These are phyloP conservation scores for Stenodera caucasica DNA, from an alignment of 2,888 invertebrate genomes.

Conservation along the genomic window DNA sequence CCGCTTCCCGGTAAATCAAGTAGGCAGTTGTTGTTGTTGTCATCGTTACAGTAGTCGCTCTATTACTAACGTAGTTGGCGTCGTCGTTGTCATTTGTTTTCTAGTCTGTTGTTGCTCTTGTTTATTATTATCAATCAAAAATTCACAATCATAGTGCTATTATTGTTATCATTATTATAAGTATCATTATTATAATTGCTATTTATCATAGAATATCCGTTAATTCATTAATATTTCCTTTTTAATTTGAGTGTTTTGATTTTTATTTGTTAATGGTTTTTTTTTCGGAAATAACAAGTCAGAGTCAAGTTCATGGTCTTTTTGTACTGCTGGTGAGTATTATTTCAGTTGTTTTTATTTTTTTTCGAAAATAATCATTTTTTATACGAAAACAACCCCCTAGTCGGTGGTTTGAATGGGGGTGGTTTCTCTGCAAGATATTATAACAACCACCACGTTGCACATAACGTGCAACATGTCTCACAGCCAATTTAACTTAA, in stretches of 20 bases:
- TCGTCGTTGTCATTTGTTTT: slow-evolving; percentile 5
- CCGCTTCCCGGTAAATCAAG: slow-evolving; percentile 24
- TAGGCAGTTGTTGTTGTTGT: slow-evolving; percentile 6
- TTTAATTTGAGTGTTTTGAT: not conserved
- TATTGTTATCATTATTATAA: too few relatives aligned
- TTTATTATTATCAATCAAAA: too few relatives aligned
- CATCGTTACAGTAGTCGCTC: not conserved
- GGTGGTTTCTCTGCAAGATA: not conserved
- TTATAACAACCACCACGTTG: slow-evolving; percentile 3
- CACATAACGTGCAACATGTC: slow-evolving; percentile 9
- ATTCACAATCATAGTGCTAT: too few relatives aligned
- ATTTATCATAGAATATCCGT: too few relatives aligned
- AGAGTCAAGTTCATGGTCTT: slow-evolving; percentile 4
- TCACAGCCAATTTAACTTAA: slow-evolving; percentile 7
- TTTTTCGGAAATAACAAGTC: not conserved
- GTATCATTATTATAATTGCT: too few relatives aligned
- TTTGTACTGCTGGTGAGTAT: not conserved
- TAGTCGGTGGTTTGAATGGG: not conserved
- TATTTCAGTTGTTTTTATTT: too few relatives aligned
- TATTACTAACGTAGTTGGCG: slow-evolving; percentile 1
- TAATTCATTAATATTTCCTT: not conserved
- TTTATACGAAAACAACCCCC: not conserved
- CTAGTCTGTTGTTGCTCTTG: not conserved
- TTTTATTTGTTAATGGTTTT: not conserved
- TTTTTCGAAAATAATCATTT: not conserved